Conservation (phyloP, 2,888 invertebrate species). For the Tenodera sinensis region DNA sequence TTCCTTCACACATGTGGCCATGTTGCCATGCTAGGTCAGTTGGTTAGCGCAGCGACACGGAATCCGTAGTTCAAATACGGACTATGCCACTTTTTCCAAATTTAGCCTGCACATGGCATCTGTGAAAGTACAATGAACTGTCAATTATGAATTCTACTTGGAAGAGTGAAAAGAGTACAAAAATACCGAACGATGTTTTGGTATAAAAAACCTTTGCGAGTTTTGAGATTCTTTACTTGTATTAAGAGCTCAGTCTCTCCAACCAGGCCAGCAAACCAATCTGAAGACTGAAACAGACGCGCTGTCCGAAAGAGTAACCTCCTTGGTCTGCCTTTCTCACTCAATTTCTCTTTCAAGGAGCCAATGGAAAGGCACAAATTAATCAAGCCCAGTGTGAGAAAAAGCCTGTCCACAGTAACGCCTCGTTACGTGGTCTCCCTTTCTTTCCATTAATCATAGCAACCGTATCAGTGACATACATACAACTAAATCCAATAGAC, state of each 20-base stretch:
- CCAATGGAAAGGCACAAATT: neutral
- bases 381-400: neutral
- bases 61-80: too few species aligned
- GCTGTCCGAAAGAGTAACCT: neutral
- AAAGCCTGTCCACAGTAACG: neutral
- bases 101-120: too few species aligned
- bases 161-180: too few species aligned
- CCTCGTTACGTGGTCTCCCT: neutral
- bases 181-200: too few species aligned
- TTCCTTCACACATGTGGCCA: too few species aligned
- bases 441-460: neutral
- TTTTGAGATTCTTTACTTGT: neutral
- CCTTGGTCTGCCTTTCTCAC: neutral
- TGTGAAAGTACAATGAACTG: too few species aligned
- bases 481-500: neutral
- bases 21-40: too few species aligned
- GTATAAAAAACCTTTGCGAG: too few species aligned
- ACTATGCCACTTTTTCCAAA: too few species aligned
- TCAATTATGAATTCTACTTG: too few species aligned
- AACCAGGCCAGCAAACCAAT: neutral
- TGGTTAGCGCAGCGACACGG: too few species aligned
- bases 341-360: neutral
- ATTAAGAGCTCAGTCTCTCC: neutral
- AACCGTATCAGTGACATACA: neutral
- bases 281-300: neutral